Evolutionary conservation across 2,797 vertebrate genomes (phyloP).

Genomic region (Myiotriccus ornatus): DNA sequence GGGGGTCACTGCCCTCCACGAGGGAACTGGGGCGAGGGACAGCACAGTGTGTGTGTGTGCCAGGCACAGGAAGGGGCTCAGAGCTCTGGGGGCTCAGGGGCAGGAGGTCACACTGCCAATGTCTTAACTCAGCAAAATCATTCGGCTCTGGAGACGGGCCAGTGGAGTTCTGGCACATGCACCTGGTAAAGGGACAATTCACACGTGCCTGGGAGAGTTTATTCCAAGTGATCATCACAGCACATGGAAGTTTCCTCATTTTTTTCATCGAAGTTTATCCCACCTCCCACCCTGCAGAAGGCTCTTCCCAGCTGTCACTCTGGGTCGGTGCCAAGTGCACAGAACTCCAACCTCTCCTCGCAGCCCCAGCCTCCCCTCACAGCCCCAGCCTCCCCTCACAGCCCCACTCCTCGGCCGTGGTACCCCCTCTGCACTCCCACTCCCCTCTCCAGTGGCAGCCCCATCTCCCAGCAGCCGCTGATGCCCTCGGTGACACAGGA

Average conservation of each 20-base stretch:
- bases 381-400: background rate
- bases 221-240: background rate
- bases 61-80: background rate
- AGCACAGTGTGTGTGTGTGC: background rate
- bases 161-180: background rate
- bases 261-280: background rate
- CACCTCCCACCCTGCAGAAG: conserved; percentile 12
- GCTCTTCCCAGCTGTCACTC: background rate
- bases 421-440: background rate
- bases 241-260: background rate
- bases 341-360: background rate
- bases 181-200: background rate
- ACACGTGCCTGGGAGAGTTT: background rate
- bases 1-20: background rate
- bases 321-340: background rate
- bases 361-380: background rate
- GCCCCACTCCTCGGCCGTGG: background rate
- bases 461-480: background rate
- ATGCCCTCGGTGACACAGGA: background rate
- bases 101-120: background rate
- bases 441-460: background rate
- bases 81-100: background rate
- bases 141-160: background rate
- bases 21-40: background rate
- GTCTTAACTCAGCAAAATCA: background rate